These are phyloP conservation scores for Porphyrio hochstetteri DNA, from an alignment of 2,113 vertebrate species.

Conservation along the genomic window DNA sequence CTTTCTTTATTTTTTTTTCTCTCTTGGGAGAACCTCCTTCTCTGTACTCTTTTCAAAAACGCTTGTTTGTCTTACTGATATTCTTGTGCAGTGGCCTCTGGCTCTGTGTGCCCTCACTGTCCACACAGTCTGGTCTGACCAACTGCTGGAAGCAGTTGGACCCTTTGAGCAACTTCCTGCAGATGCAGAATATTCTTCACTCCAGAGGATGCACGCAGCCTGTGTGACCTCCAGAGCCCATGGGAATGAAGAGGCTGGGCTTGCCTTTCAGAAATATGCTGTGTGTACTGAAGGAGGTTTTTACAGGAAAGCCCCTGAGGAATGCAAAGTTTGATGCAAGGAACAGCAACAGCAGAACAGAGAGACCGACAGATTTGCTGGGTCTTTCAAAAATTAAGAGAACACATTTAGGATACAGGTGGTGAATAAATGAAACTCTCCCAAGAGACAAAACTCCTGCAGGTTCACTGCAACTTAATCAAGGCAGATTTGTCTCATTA, in stretches of 20 bases:
- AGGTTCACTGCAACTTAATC: neutral
- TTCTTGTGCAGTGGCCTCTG: neutral
- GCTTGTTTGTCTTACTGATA: neutral
- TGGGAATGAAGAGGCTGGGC: neutral
- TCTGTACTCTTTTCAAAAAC: neutral
- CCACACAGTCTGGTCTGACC: fast-evolving
- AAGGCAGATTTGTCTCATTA: neutral
- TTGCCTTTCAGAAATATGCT: neutral
- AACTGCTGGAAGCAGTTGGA: neutral
- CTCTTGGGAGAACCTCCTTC: neutral
- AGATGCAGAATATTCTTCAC: neutral
- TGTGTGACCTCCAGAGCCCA: neutral
- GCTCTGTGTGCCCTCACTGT: neutral
- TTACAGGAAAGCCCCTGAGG: neutral
- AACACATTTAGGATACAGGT: neutral
- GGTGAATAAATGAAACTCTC: neutral
- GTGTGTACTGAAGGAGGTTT: neutral
- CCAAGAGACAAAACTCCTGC: neutral
- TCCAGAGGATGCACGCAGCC: neutral
- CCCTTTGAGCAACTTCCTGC: neutral
- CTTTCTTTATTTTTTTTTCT: neutral
- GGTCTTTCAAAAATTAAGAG: neutral
- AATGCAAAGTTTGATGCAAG: neutral
- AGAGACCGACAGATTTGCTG: neutral
- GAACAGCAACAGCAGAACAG: neutral